These are phyloP conservation scores for Salmo trutta DNA, from an alignment of 2,797 vertebrate genomes.

Conservation along the genomic window DNA sequence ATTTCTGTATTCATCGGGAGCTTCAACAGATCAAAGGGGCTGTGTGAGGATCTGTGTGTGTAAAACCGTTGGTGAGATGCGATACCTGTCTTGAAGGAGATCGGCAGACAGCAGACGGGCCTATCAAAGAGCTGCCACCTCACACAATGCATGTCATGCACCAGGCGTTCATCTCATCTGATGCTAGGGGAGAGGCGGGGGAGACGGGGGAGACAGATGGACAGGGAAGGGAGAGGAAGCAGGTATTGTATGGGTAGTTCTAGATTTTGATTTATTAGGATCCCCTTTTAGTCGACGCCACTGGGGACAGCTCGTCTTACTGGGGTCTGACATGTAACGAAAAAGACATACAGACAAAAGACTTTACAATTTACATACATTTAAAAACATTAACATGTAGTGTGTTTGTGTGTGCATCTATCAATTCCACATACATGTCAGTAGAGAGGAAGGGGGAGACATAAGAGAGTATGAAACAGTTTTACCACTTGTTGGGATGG, in stretches of 20 bases:
- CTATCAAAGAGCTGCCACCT: slow-evolving; percentile 25
- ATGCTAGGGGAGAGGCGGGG: too few species aligned
- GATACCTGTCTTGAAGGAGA: not conserved
- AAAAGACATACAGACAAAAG: too few species aligned
- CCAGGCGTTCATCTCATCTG: slow-evolving; percentile 2
- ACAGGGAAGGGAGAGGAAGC: not conserved
- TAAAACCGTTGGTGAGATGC: slow-evolving; percentile 15
- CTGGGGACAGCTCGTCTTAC: too few species aligned
- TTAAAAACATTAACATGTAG: too few species aligned
- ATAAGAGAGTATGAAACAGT: not conserved
- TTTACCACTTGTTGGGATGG: not conserved
- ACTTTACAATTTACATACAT: too few species aligned
- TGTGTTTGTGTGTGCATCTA: too few species aligned
- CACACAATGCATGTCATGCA: slow-evolving; percentile 5
- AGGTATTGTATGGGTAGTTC: not conserved
- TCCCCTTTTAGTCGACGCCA: too few species aligned
- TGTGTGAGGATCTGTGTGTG: slow-evolving; percentile 17
- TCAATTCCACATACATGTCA: too few species aligned
- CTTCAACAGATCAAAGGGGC: slow-evolving; percentile 31
- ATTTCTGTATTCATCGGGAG: slow-evolving; percentile 23
- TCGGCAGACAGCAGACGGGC: not conserved
- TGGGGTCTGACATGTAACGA: too few species aligned
- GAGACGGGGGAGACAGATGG: not conserved
- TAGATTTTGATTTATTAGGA: too few species aligned
- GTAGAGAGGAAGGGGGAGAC: not conserved